Evolutionary conservation across 2,113 vertebrate species (phyloP).

Genomic region (Entelurus aequoreus): DNA sequence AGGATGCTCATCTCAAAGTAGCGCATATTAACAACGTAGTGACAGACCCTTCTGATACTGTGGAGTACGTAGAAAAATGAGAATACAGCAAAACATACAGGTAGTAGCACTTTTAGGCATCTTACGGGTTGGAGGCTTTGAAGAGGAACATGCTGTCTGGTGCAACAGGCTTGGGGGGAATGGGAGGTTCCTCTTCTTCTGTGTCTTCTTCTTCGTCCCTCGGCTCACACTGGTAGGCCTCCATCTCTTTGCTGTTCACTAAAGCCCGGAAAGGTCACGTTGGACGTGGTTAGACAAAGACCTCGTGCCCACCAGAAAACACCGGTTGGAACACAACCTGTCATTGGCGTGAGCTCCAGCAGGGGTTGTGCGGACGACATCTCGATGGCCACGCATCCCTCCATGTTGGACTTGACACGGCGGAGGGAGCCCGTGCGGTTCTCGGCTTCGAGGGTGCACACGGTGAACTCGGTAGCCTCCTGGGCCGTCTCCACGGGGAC

Average conservation of each 20-base stretch:
- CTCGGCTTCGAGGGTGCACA: conserved; percentile 48
- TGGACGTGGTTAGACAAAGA: conserved; percentile 6
- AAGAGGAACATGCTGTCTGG: conserved; percentile 99
- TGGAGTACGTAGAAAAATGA: not conserved
- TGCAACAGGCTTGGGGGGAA: conserved; percentile 76
- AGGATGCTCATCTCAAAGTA: conserved; percentile 99
- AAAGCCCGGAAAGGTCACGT: conserved; percentile 17
- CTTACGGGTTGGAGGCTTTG: conserved; percentile 96
- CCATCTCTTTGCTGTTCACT: conserved; percentile 73
- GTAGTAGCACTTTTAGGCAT: not conserved
- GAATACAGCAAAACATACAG: not conserved
- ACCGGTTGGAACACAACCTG: conserved; percentile 44
- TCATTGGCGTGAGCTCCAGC: conserved; percentile 70
- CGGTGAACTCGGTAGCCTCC: conserved; percentile 55
- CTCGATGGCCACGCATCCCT: conserved; percentile 64
- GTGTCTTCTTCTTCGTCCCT: conserved; percentile 43
- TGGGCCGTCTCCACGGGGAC: conserved; percentile 39
- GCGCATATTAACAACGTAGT: conserved; percentile 91
- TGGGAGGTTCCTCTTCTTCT: conserved; percentile 65
- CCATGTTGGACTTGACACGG: conserved; percentile 44
- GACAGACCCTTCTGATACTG: conserved; percentile 90
- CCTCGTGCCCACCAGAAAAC: conserved; percentile 5
- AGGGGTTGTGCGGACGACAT: conserved; percentile 69
- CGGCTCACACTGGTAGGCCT: conserved; percentile 54
- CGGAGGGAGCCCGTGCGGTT: conserved; percentile 60